Evolutionary conservation across 2,113 vertebrate species (phyloP).

Genomic region (Anolis carolinensis): DNA sequence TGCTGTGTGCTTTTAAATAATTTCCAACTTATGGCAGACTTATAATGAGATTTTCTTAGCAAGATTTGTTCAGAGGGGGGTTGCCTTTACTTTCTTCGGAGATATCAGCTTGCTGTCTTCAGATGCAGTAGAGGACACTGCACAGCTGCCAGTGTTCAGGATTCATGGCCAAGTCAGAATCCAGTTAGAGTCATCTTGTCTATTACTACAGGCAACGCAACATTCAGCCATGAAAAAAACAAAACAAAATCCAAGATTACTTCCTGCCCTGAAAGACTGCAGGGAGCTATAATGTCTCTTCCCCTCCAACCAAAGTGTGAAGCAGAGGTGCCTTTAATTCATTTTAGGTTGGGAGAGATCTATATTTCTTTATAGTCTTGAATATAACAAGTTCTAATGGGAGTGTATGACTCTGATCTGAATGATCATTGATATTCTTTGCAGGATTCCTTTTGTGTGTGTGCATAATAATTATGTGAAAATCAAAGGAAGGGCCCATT

Average conservation of each 20-base stretch:
- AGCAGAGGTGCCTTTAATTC: not conserved
- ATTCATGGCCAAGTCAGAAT: not conserved
- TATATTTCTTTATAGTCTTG: not conserved
- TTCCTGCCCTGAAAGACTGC: not conserved
- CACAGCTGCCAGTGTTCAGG: not conserved
- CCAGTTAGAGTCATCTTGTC: not conserved
- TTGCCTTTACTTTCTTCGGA: not conserved
- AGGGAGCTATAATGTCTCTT: not conserved
- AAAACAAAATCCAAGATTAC: not conserved
- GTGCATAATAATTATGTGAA: slow-evolving; percentile 3
- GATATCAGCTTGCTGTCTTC: not conserved
- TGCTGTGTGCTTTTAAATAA: too few species aligned
- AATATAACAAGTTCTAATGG: not conserved
- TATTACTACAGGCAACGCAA: not conserved
- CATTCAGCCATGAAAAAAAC: not conserved
- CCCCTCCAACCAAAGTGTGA: not conserved
- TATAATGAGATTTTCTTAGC: too few species aligned
- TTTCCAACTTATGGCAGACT: too few species aligned
- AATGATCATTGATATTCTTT: not conserved
- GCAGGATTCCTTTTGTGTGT: not conserved
- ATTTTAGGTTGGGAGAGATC: not conserved
- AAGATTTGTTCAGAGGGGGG: too few species aligned
- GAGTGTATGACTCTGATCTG: not conserved
- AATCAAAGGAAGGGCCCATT: not conserved
- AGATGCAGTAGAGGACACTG: not conserved